Evolutionary conservation across 2,113 vertebrate species (phyloP).

Genomic region (Nyctereutes procyonoides): DNA sequence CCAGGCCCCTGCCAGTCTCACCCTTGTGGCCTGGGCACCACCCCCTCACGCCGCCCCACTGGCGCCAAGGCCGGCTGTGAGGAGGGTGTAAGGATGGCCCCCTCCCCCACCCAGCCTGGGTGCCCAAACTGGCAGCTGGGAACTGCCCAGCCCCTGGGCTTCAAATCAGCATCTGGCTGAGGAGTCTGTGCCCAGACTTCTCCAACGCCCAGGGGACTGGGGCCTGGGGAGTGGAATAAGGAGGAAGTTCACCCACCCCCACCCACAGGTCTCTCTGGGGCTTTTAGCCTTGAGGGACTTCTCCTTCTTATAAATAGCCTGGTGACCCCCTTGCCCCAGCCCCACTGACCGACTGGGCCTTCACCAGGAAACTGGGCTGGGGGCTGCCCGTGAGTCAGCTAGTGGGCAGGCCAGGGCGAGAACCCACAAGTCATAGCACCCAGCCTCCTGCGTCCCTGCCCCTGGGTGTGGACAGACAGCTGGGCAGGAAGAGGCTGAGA

Average conservation of each 20-base stretch:
- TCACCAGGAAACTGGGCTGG: constrained; percentile 75
- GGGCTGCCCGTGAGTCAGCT: constrained; percentile 77
- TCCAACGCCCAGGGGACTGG: background rate
- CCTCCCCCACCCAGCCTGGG: constrained; percentile 23
- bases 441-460: constrained; percentile 69
- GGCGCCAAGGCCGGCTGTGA: constrained; percentile 74
- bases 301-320: constrained; percentile 82
- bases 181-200: background rate
- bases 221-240: constrained; percentile 46
- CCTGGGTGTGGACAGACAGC: constrained; percentile 77
- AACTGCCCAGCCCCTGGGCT: constrained; percentile 28
- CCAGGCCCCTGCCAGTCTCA: constrained; percentile 79
- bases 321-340: constrained; percentile 56
- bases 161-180: background rate
- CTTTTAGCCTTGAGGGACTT: constrained; percentile 80
- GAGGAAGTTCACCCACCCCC: constrained; percentile 76
- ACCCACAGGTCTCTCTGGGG: constrained; percentile 70
- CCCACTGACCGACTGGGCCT: background rate
- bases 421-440: constrained; percentile 73
- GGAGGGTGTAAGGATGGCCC: constrained; percentile 56
- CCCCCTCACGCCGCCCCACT: constrained; percentile 78
- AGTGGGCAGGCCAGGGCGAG: constrained; percentile 70
- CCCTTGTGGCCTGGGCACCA: constrained; percentile 80
- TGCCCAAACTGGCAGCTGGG: constrained; percentile 21
- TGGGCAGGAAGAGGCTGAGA: constrained; percentile 57